Percentiles rank a stretch among this genome's conserved stretches.
Evolutionary conservation across 2,113 vertebrate species (phyloP).

Genomic region (Nipponia nippon): DNA sequence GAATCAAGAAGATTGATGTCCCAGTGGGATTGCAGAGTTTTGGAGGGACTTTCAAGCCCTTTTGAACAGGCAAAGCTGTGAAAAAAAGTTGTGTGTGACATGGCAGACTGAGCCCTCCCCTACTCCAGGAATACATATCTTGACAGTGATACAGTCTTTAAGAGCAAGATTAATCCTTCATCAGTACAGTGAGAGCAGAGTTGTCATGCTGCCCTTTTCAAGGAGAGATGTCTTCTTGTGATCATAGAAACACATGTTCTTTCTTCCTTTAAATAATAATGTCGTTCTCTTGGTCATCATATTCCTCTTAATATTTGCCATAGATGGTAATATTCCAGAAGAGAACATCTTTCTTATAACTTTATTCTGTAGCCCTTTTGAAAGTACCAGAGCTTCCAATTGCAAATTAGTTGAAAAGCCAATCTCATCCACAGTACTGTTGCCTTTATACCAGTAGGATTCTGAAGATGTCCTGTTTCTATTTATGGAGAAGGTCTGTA

Average conservation of each 20-base stretch:
- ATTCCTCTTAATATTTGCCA: neutral
- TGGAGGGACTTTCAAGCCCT: neutral
- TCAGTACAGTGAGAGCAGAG: neutral
- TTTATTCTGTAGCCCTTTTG: neutral
- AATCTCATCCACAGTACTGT: neutral
- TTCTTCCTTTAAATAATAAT: neutral
- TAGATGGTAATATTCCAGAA: neutral
- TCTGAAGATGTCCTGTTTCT: neutral
- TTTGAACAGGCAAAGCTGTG: neutral
- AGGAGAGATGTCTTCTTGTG: neutral
- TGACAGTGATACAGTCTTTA: neutral
- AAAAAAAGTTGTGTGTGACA: neutral
- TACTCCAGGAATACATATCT: neutral
- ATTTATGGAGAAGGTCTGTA: neutral
- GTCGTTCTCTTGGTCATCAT: accelerated
- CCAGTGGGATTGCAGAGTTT: neutral
- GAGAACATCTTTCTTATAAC: neutral
- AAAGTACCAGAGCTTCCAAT: neutral
- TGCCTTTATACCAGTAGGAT: neutral
- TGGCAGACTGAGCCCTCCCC: neutral
- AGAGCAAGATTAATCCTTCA: neutral
- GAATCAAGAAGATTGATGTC: neutral
- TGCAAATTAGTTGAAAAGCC: neutral
- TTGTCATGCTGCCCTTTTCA: neutral
- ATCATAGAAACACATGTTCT: neutral